These are phyloP conservation scores for Conus canariensis DNA, from an alignment of 2,888 invertebrate species.

Conservation along the genomic window DNA sequence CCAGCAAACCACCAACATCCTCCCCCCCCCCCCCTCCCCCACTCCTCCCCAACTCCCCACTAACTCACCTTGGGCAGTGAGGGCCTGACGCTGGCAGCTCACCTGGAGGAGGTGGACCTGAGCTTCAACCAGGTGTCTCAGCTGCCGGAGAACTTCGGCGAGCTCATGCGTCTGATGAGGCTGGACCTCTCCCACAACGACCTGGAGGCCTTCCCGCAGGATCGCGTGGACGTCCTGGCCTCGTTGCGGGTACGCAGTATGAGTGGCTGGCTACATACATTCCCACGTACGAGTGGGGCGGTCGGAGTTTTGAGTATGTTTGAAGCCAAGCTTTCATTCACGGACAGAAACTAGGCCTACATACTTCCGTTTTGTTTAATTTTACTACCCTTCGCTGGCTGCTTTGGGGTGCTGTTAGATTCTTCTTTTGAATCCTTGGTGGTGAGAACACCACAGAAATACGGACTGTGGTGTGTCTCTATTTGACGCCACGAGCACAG, in stretches of 20 bases:
- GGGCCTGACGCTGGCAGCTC: constrained; percentile 22
- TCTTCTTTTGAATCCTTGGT: too few species aligned
- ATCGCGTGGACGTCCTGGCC: constrained; percentile 87
- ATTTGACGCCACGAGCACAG: too few species aligned
- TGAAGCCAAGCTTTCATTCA: too few species aligned
- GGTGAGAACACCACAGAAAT: too few species aligned
- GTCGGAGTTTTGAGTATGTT: background rate
- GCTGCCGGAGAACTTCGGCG: constrained; percentile 73
- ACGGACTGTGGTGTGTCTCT: too few species aligned
- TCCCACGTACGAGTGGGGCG: background rate
- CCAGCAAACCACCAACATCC: too few species aligned
- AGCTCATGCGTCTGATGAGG: constrained; percentile 67
- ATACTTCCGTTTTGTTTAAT: too few species aligned
- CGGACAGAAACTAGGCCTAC: too few species aligned
- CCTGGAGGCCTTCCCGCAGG: constrained; percentile 69
- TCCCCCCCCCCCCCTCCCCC: too few species aligned
- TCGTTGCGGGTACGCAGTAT: constrained; percentile 81
- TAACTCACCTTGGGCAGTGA: background rate
- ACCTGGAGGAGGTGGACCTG: constrained; percentile 69
- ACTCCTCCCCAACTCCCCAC: too few species aligned
- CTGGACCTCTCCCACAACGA: constrained; percentile 74
- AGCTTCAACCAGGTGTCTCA: constrained; percentile 70
- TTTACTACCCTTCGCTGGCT: too few species aligned
- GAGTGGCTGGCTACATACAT: background rate
- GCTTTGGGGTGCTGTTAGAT: too few species aligned